Evolutionary conservation across 2,113 vertebrate species (phyloP).

Genomic region (Rhegmatorhina hoffmannsi): DNA sequence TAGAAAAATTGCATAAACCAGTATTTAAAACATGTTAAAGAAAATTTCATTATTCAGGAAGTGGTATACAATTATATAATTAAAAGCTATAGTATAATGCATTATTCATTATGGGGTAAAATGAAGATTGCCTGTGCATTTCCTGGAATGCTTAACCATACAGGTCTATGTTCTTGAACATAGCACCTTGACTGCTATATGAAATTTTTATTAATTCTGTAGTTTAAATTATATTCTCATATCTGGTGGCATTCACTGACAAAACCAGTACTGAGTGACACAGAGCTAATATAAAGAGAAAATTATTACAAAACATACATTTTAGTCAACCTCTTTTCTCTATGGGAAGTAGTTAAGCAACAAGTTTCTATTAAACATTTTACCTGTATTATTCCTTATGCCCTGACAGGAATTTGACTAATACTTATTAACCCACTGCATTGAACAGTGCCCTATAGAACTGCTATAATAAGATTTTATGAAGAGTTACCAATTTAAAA

Average conservation of each 20-base stretch:
- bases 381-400: neutral
- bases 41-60: neutral
- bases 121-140: neutral
- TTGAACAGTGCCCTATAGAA: neutral
- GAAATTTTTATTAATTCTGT: neutral
- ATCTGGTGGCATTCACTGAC: neutral
- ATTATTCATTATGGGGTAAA: neutral
- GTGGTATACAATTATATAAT: neutral
- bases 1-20: neutral
- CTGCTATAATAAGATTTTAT: conserved; percentile 17
- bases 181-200: neutral
- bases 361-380: neutral
- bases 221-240: neutral
- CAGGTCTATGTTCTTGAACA: neutral
- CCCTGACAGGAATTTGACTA: neutral
- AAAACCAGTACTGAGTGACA: neutral
- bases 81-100: neutral
- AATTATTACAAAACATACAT: neutral
- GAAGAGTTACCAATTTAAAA: conserved; percentile 26
- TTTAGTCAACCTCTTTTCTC: neutral
- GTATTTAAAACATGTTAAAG: neutral
- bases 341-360: conserved; percentile 19
- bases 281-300: neutral
- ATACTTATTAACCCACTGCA: neutral
- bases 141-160: neutral